Evolutionary conservation across 2,888 invertebrate genomes (phyloP), one percentile per base, ranked within the genome.

Genomic region (Drosophila anomalipes): DNA sequence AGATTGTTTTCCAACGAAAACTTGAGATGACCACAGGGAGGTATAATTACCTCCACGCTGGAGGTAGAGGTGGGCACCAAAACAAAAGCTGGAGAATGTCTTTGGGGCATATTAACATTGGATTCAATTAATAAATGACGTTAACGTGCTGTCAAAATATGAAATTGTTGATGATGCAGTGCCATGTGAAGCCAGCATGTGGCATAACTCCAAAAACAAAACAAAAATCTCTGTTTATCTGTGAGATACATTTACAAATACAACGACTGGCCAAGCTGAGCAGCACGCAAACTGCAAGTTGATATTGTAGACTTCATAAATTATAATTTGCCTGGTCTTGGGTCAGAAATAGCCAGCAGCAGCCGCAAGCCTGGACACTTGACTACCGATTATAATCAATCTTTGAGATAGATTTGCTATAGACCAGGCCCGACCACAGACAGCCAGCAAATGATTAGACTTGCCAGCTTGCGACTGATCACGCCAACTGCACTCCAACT

Each of bases 361-460:
- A 72, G 74, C 56, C 62, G 56, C n/a, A 47, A 58, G 22, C 76
- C 71, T 78, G 80, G 89, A 86, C 91, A 91, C 82, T 91, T 91
- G 92, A 92, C 91, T 91, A 91, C 91, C 91, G 91, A 92, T 91
- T 91, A 92, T 88, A 91, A 92, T 91, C 91, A 91, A 91, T 91
- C 92, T 92, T 89, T 63, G 68, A 82, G 88, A 84, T 91, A 89
- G 87, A 87, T 84, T 85, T 81, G 77, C 79, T 61, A 70, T 60
- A 66, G 47, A 62, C 68, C 61, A 52, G 66, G 59, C 67, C 72
- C 63, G 68, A 64, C 67, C 69, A 66, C 63, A 69, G 73, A 64
- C 68, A 76, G 70, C 47, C 26, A 26, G 49, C 47, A 63, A 74
- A 67, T 79, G 74, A 71, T 77, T 74, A 51, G 41, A 30, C 66